A percentile compares a stretch with the other conserved stretches of the same genome.
These are phyloP conservation scores for Seriola rivoliana DNA, from an alignment of 2,113 vertebrate genomes.

Conservation along the genomic window DNA sequence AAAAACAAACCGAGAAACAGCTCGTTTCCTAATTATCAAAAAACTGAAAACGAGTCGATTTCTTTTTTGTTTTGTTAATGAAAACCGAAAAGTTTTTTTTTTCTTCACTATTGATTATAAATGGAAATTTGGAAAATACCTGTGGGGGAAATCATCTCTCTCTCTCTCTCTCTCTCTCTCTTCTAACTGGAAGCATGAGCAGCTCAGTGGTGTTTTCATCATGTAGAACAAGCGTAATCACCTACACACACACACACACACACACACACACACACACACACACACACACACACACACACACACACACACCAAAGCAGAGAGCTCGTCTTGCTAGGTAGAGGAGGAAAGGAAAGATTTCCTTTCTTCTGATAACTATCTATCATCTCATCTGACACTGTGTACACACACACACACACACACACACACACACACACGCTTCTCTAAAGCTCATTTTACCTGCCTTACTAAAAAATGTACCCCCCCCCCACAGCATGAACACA, in stretches of 20 bases:
- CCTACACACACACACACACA: background rate
- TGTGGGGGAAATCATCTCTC: too few species aligned
- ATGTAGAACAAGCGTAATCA: constrained; percentile 27
- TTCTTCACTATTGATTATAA: too few species aligned
- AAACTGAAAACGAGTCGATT: too few species aligned
- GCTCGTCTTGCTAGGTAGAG: constrained; percentile 37
- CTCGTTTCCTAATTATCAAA: too few species aligned
- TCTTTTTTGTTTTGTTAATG: too few species aligned
- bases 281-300: background rate
- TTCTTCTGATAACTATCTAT: constrained; percentile 57
- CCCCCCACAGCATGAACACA: constrained; percentile 6
- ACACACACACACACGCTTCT: background rate
- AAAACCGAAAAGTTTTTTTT: too few species aligned
- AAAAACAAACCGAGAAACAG: too few species aligned
- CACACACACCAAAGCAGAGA: background rate
- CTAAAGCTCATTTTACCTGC: constrained; percentile 43
- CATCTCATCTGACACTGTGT: constrained; percentile 45
- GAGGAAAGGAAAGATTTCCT: constrained; percentile 53
- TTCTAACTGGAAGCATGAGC: background rate
- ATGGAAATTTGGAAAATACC: too few species aligned
- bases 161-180: too few species aligned
- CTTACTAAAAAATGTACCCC: constrained; percentile 17
- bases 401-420: constrained; percentile 16
- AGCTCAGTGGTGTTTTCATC: background rate
- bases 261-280: background rate